Evolutionary conservation across 2,888 invertebrate genomes (phyloP).

Genomic region (Caenorhabditis becei): DNA sequence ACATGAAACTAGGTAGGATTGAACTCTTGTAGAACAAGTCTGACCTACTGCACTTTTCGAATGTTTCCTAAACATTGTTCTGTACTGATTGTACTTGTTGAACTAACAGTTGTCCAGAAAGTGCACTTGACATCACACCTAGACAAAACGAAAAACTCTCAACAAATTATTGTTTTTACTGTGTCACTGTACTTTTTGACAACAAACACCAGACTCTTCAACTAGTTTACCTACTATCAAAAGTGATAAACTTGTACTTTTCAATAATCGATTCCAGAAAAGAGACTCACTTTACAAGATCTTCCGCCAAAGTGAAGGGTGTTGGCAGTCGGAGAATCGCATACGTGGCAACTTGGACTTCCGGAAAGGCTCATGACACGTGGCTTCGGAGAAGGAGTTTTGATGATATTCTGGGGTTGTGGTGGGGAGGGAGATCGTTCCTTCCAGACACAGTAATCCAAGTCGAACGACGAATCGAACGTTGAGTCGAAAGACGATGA

Average conservation of each 20-base stretch:
- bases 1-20: too few relatives aligned
- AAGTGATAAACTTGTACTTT: slow-evolving; percentile 6
- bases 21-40: too few relatives aligned
- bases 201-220: slow-evolving; percentile 1
- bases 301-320: slow-evolving; percentile 71
- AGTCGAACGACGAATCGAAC: slow-evolving; percentile 26
- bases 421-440: slow-evolving; percentile 15
- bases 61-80: background rate
- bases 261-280: background rate
- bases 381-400: slow-evolving; percentile 10
- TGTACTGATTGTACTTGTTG: background rate
- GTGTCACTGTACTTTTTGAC: background rate
- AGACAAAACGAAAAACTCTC: background rate
- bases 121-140: background rate
- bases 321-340: slow-evolving; percentile 69
- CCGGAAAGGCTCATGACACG: slow-evolving; percentile 19
- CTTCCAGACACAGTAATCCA: slow-evolving; percentile 46
- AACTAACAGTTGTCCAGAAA: too few relatives aligned
- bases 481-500: slow-evolving; percentile 9
- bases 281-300: slow-evolving; percentile 59
- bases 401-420: background rate
- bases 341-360: slow-evolving; percentile 63
- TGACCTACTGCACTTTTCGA: too few relatives aligned
- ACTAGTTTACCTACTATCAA: too few relatives aligned
- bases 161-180: background rate